These are phyloP conservation scores for Calycopis cecrops DNA, from an alignment of 1,140 invertebrate genomes.

Conservation along the genomic window DNA sequence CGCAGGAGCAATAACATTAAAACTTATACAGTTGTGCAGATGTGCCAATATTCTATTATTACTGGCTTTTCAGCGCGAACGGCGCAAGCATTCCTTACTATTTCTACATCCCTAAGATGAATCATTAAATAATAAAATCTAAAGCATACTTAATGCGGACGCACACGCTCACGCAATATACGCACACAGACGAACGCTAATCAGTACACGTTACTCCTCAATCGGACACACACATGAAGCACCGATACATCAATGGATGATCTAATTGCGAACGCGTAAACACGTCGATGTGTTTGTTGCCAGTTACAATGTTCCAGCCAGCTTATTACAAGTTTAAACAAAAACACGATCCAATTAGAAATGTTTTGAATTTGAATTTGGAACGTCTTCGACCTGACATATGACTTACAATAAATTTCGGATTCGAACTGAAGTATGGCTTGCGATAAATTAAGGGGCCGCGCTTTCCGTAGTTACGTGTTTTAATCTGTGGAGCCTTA, in stretches of 20 bases:
- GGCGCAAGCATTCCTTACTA: slow-evolving; percentile 69
- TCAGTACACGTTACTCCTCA: slow-evolving; percentile 68
- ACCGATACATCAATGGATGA: slow-evolving; percentile 64
- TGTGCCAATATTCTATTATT: slow-evolving; percentile 75
- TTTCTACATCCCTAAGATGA: slow-evolving; percentile 74
- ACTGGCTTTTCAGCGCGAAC: slow-evolving; percentile 70
- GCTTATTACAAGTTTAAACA: slow-evolving; percentile 66
- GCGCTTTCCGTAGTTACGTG: slow-evolving; percentile 35
- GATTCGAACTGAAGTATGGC: slow-evolving; percentile 41
- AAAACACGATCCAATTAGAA: slow-evolving; percentile 73
- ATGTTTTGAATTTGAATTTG: slow-evolving; percentile 32
- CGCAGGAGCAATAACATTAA: slow-evolving; percentile 68
- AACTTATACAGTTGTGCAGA: slow-evolving; percentile 69
- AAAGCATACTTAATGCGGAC: slow-evolving; percentile 72
- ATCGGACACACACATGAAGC: slow-evolving; percentile 45
- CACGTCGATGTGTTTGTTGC: slow-evolving; percentile 61
- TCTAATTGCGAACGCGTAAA: slow-evolving; percentile 70
- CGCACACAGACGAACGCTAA: slow-evolving; percentile 58
- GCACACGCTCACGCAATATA: slow-evolving; percentile 51
- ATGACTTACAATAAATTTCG: slow-evolving; percentile 69
- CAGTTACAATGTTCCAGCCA: slow-evolving; percentile 50
- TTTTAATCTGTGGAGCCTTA: slow-evolving; percentile 56
- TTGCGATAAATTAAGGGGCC: slow-evolving; percentile 36
- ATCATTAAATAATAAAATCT: slow-evolving; percentile 75
- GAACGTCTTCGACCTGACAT: slow-evolving; percentile 67